These are phyloP conservation scores for Phymorhynchus buccinoides DNA, from an alignment of 1,140 invertebrate species.

Conservation along the genomic window DNA sequence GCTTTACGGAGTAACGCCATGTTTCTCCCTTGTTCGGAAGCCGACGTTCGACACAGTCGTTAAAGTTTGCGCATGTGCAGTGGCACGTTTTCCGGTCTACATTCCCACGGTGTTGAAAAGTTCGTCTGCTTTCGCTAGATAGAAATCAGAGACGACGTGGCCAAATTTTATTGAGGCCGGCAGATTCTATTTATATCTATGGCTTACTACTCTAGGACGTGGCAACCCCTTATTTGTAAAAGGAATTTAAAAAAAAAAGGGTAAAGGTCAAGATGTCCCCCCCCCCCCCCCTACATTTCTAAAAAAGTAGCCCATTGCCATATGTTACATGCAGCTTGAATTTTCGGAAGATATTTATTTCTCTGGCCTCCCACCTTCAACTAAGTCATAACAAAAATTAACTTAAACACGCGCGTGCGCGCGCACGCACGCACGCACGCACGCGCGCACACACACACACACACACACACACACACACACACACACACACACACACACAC, in stretches of 20 bases:
- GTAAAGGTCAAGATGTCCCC: too few species aligned
- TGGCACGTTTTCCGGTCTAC: conserved; percentile 13
- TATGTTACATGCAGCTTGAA: too few species aligned
- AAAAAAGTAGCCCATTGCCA: too few species aligned
- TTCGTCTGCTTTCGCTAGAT: conserved; percentile 11
- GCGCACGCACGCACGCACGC: background rate
- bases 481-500: background rate
- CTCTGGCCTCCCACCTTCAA: background rate
- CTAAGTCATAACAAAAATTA: too few species aligned
- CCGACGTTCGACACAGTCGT: background rate
- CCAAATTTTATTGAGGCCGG: background rate
- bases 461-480: background rate
- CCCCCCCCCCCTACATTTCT: background rate
- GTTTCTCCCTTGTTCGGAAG: conserved; percentile 35
- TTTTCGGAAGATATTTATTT: too few species aligned
- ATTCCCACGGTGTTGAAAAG: conserved; percentile 23
- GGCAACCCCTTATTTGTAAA: background rate
- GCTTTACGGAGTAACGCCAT: conserved; percentile 27
- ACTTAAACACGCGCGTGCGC: too few species aligned
- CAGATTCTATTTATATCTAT: too few species aligned
- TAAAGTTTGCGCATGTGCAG: conserved; percentile 1
- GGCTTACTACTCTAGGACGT: too few species aligned
- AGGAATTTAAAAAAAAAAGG: too few species aligned
- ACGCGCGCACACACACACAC: too few species aligned
- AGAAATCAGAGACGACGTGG: background rate